A percentile compares a stretch with the other conserved stretches of the same genome.
Evolutionary conservation across 2,113 vertebrate genomes (phyloP).

Genomic region (Oreocharis arfaki): DNA sequence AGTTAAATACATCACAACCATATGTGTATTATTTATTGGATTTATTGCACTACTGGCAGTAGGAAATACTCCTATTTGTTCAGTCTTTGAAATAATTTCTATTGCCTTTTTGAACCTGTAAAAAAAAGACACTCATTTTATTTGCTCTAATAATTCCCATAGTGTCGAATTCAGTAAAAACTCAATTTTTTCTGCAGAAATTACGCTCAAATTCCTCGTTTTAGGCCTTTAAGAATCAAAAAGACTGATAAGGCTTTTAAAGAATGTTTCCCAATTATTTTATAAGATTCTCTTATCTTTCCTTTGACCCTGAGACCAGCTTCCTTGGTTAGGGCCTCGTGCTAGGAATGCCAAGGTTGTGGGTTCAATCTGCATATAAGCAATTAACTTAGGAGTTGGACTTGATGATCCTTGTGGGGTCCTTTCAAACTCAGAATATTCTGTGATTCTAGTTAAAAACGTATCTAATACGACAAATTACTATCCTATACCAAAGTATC

Average conservation of each 20-base stretch:
- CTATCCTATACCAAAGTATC: not conserved
- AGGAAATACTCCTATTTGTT: not conserved
- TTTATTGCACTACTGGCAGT: not conserved
- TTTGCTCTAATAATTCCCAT: not conserved
- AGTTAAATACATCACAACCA: not conserved
- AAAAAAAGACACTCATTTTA: not conserved
- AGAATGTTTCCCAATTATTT: not conserved
- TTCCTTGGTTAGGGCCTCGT: not conserved
- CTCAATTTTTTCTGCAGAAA: not conserved
- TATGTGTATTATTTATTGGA: not conserved
- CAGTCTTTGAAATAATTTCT: not conserved
- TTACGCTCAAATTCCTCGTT: not conserved
- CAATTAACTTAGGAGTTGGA: not conserved
- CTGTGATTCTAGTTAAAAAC: not conserved
- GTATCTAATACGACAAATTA: not conserved
- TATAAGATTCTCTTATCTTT: not conserved
- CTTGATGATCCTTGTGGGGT: not conserved
- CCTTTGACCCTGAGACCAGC: not conserved
- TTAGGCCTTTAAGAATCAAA: not conserved
- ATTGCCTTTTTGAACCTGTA: not conserved
- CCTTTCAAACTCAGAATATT: not conserved
- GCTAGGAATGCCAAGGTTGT: not conserved
- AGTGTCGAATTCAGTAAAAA: not conserved
- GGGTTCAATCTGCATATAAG: fast-evolving
- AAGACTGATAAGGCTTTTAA: not conserved